Evolutionary conservation across 2,888 invertebrate genomes (phyloP).

Genomic region (Apodemia zela): DNA sequence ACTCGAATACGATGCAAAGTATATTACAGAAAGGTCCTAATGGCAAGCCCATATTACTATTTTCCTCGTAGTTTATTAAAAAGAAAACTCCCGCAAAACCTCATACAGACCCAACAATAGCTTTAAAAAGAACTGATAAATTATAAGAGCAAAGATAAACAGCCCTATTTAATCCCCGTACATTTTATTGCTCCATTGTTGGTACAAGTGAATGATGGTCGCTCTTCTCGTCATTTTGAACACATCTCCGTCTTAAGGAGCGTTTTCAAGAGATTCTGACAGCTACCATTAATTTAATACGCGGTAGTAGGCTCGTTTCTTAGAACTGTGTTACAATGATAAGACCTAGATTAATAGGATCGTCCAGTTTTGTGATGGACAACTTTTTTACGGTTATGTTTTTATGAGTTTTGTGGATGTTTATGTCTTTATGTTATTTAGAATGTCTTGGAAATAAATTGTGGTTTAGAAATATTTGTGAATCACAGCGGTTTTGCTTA

Average conservation of each 20-base stretch:
- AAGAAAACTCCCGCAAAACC: constrained; percentile 6
- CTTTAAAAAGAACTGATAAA: constrained; percentile 13
- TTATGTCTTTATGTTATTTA: not conserved
- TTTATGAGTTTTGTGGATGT: constrained; percentile 6
- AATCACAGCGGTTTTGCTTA: too few relatives aligned
- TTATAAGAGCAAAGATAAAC: constrained; percentile 17
- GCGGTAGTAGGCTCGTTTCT: constrained; percentile 43
- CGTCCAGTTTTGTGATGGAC: constrained; percentile 2
- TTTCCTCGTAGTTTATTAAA: constrained; percentile 16
- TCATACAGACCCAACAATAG: constrained; percentile 2
- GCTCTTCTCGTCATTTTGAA: constrained; percentile 30
- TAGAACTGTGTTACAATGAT: constrained; percentile 34
- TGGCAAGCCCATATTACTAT: not conserved
- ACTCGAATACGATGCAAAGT: too few relatives aligned
- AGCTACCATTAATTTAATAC: constrained; percentile 59
- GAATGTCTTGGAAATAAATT: not conserved
- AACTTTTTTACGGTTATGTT: constrained; percentile 5
- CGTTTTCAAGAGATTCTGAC: constrained; percentile 50
- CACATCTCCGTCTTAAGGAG: constrained; percentile 35
- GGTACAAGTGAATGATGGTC: constrained; percentile 52
- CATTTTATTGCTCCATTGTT: constrained; percentile 63
- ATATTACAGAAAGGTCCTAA: too few relatives aligned
- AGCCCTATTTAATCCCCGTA: constrained; percentile 38
- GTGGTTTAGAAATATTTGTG: too few relatives aligned
- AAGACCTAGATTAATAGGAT: constrained; percentile 26